Conservation (phyloP, 2,888 invertebrate genomes). For the Eristalis arbustorum region DNA sequence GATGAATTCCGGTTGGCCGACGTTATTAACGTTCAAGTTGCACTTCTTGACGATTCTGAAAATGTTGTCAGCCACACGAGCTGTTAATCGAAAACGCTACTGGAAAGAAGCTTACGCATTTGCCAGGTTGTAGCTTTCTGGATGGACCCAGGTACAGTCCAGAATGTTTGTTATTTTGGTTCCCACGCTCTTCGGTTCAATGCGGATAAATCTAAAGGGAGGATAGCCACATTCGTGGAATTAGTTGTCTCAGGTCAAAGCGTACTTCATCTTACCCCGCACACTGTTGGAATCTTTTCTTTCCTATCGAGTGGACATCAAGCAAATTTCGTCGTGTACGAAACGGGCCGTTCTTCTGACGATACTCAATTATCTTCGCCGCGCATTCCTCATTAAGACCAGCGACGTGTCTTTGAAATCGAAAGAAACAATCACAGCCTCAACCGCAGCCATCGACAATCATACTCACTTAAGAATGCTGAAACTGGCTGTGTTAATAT, state of each 20-base stretch:
- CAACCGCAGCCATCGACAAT: slow-evolving; percentile 44
- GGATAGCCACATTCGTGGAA: background rate
- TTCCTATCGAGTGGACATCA: slow-evolving; percentile 90
- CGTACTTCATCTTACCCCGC: slow-evolving; percentile 84
- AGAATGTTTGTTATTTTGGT: slow-evolving; percentile 80
- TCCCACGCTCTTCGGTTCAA: slow-evolving; percentile 79
- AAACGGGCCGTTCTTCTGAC: slow-evolving; percentile 87
- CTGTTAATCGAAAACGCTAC: too few relatives aligned
- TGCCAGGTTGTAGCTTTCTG: slow-evolving; percentile 91
- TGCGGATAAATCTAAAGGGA: slow-evolving; percentile 76
- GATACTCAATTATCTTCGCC: slow-evolving; percentile 87
- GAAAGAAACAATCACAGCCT: background rate
- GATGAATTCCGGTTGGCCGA: slow-evolving; percentile 80
- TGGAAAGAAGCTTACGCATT: slow-evolving; percentile 80
- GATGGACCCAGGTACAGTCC: slow-evolving; percentile 94
- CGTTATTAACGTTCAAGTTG: slow-evolving; percentile 76
- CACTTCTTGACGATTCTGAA: slow-evolving; percentile 78
- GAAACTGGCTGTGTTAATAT: slow-evolving; percentile 92
- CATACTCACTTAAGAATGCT: slow-evolving; percentile 86
- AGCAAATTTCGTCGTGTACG: slow-evolving; percentile 87
- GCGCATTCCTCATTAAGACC: slow-evolving; percentile 90
- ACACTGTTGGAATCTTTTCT: slow-evolving; percentile 92
- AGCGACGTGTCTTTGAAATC: slow-evolving; percentile 86
- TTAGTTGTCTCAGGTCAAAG: slow-evolving; percentile 17
- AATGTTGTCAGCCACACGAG: background rate